Base-by-base conservation (phyloP, 2,113 vertebrate species). In the Pangasianodon hypophthalmus region DNA sequence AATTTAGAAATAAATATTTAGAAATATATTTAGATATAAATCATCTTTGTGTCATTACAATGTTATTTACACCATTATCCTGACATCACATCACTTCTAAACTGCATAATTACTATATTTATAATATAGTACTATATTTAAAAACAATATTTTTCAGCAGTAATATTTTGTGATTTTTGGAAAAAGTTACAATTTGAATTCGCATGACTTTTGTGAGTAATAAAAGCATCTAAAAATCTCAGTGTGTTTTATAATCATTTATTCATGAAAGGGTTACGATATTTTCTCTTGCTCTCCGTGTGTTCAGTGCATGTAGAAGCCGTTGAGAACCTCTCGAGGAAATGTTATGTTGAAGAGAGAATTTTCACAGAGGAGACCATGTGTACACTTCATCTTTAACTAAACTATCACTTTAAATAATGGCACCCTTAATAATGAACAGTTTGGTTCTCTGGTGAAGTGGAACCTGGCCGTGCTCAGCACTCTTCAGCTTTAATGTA, bases 401-500 rank as follows among this genome's bases (percentile, higher is more conserved):
- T 52, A 80, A 81, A 81, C 26, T n/a, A 18, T 18, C 6, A 54
- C 29, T 81, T 80, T 52, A 81, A 81, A 50, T 52, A 54, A 52
- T n/a, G 48, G 79, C 48, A 52, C 29, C 48, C 13, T 81, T 11
- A 81, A 81, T 54, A 54, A 52, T 32, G 79, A 81, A 7, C 13
- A n/a, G 52, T 58, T 19, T 16, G n/a, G n/a, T 41, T 58, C 11
- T 54, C 10, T 56, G 80, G 11, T 88, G 80, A 52, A 67, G 5
- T 77, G 32, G 50, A 87, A 64, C 52, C 29, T 37, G 0, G 44
- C 24, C 52, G n/a, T 3, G 32, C 82, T 54, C 58, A 69, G 88
- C 64, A 85, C 52, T 75, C 64, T 62, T 69, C 18, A 26, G 88
- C 86, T 73, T 92, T 84, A 90, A 88, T 85, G 81, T 79, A 24